Evolutionary conservation across 2,797 vertebrate genomes (phyloP).

Genomic region (Rhadinocentrus ornatus): DNA sequence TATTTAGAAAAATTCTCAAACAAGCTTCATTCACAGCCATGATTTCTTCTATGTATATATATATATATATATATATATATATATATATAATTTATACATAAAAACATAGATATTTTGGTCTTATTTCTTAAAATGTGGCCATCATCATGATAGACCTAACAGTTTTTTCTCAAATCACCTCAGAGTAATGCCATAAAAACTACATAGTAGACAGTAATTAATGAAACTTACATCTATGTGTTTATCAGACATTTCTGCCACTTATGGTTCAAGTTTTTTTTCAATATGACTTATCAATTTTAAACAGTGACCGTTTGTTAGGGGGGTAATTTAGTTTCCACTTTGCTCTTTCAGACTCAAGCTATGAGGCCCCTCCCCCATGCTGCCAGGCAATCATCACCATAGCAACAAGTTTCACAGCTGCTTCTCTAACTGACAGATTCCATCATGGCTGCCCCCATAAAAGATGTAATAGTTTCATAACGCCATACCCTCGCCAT

Average conservation of each 20-base stretch:
- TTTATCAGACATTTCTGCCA: neutral
- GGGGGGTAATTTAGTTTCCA: neutral
- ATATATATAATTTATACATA: neutral
- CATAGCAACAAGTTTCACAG: neutral
- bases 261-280: neutral
- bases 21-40: neutral
- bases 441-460: too few relatives aligned
- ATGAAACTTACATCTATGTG: neutral
- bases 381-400: neutral
- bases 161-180: neutral
- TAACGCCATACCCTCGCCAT: slow-evolving; percentile 82
- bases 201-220: neutral
- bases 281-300: neutral
- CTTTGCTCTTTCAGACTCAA: too few relatives aligned
- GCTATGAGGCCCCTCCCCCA: neutral
- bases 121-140: neutral
- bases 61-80: too few relatives aligned
- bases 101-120: neutral
- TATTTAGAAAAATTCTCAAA: neutral
- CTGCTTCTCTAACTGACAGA: too few relatives aligned
- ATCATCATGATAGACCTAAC: neutral
- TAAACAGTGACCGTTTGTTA: neutral
- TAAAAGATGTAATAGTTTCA: neutral
- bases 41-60: neutral
- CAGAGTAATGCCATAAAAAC: neutral